These are phyloP conservation scores for Nothobranchius kuhntae DNA, from an alignment of 2,113 vertebrate genomes.

Conservation along the genomic window DNA sequence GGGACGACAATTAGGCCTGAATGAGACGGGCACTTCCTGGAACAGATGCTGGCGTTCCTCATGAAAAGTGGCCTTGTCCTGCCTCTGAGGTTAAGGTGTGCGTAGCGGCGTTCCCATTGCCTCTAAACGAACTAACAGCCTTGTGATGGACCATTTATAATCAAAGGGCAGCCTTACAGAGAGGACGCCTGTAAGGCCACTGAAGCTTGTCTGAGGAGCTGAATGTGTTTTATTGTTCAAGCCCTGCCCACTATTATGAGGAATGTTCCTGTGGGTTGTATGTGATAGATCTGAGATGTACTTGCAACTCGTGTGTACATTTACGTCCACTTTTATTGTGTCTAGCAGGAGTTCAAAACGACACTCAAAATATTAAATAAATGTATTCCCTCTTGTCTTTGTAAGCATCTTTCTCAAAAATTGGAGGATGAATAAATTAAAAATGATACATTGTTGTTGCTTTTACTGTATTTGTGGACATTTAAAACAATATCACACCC, in stretches of 20 bases:
- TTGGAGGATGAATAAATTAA: neutral
- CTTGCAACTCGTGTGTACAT: constrained; percentile 12
- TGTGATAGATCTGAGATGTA: constrained; percentile 24
- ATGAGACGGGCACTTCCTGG: constrained; percentile 72
- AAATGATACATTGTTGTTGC: no score
- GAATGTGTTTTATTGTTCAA: constrained; percentile 63
- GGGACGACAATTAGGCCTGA: constrained; percentile 76
- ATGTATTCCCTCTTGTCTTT: neutral
- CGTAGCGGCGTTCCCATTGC: constrained; percentile 54
- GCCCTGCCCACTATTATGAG: constrained; percentile 44
- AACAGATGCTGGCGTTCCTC: constrained; percentile 70
- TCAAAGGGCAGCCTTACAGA: constrained; percentile 62
- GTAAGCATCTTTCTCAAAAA: neutral
- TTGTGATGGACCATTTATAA: constrained; percentile 64
- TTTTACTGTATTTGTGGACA: no score
- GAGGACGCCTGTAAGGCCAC: constrained; percentile 50
- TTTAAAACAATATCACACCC: no score
- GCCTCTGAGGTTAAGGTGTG: constrained; percentile 71
- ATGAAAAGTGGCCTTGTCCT: constrained; percentile 59
- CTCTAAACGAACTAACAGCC: constrained; percentile 65
- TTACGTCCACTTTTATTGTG: constrained; percentile 7
- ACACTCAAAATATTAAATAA: neutral
- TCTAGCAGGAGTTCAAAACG: constrained; percentile 2
- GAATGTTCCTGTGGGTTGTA: constrained; percentile 35
- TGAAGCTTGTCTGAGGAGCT: constrained; percentile 60